Conservation (phyloP, 2,888 invertebrate genomes). For the Dicranocentrus wangi region DNA sequence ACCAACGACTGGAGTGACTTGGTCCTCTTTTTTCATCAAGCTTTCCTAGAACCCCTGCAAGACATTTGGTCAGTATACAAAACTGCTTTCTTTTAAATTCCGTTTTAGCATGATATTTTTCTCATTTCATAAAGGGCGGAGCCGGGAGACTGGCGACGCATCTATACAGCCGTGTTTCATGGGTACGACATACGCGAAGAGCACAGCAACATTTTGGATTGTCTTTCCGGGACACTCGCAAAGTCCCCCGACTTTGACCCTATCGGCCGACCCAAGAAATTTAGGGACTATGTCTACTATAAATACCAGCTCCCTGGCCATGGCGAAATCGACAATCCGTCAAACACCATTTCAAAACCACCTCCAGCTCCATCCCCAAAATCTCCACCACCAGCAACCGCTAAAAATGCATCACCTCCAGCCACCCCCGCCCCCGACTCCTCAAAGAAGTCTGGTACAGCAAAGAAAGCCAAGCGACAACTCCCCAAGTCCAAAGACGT, state of each 20-base stretch:
- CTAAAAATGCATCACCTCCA: too few relatives aligned
- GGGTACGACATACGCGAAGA: slow-evolving; percentile 45
- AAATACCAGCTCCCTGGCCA: neutral
- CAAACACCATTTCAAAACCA: too few relatives aligned
- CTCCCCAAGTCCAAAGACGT: neutral
- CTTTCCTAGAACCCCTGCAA: slow-evolving; percentile 27
- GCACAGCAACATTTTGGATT: slow-evolving; percentile 31
- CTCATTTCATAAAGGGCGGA: slow-evolving; percentile 28
- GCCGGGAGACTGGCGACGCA: slow-evolving; percentile 28
- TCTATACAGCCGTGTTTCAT: slow-evolving; percentile 41
- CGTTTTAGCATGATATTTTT: neutral
- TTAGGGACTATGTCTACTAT: neutral
- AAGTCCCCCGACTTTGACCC: slow-evolving; percentile 32
- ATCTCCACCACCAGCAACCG: too few relatives aligned
- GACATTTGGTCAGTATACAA: slow-evolving; percentile 21
- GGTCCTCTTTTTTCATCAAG: slow-evolving; percentile 36
- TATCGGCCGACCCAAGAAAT: slow-evolving; percentile 34
- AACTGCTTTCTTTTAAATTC: neutral
- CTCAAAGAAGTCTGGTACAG: too few relatives aligned
- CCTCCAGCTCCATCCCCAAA: too few relatives aligned
- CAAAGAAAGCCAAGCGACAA: too few relatives aligned
- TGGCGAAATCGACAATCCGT: neutral
- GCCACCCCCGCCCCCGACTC: too few relatives aligned
- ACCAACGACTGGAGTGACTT: slow-evolving; percentile 50
- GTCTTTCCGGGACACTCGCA: slow-evolving; percentile 12